Base-by-base conservation (phyloP, 2,797 vertebrate species). In the Pygocentrus nattereri region DNA sequence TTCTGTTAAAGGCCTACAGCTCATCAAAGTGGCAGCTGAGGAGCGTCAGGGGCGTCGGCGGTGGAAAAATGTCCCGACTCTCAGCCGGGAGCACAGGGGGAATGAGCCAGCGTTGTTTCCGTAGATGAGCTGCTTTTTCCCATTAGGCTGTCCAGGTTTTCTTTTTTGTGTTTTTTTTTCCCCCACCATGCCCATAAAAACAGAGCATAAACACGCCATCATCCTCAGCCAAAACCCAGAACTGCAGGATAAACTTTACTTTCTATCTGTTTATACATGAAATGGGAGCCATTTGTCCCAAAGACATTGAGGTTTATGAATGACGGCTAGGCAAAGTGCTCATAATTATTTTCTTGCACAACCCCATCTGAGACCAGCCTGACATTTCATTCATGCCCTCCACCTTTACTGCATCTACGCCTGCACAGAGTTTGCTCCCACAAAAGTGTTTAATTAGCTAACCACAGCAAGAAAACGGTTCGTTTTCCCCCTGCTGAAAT, bases 371-470 rank as follows among this genome's bases (percentile, higher is more conserved):
- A 64, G 71, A 72, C 69, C 3, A 25, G 12, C 47, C 54, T 62
- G 54, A 70, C 74, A 78, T 74, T 76, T 58, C 30, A 25, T 47
- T 77, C 34, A 47, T 8, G 27, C 21, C 25, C 68, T 56, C n/a
- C 50, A 34, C 41, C 34, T 62, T 78, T 30, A 78, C 27, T 70
- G 44, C 50, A 19, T 72, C 44, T 64, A 44, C 12, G 58, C 58
- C 25, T 59, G 58, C 74, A 56, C 62, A 72, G 34, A 56, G 49
- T n/a, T 44, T 67, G n/a, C 38, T 61, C 81, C 71, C 79, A 38
- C 81, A 84, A 79, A 84, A 58, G 72, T 84, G 82, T 86, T 84
- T 87, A 71, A 87, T 87, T 76, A 81, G 61, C 69, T 50, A 74
- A 76, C 80, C 84, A 15, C 80, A 74, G 71, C 15, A 76, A 79